These are phyloP conservation scores for Chiloscyllium plagiosum DNA, from an alignment of 2,113 vertebrate species.

Conservation along the genomic window DNA sequence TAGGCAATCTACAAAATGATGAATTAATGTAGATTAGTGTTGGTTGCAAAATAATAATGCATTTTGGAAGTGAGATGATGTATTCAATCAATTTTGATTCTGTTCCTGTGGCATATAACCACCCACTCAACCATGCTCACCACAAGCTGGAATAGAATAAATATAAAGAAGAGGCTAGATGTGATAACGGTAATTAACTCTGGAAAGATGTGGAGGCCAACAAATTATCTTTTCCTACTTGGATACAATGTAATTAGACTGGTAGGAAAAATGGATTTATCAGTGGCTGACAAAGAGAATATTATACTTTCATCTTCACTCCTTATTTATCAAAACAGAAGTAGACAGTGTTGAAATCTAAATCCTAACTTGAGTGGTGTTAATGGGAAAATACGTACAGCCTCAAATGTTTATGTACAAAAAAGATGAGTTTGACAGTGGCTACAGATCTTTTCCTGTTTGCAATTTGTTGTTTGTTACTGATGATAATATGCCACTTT, in stretches of 20 bases:
- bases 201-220: background rate
- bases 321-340: background rate
- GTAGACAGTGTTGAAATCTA: background rate
- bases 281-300: background rate
- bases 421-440: background rate
- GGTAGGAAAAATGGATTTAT: background rate
- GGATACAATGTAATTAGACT: background rate
- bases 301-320: background rate
- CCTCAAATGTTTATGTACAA: background rate
- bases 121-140: background rate
- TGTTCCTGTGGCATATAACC: background rate
- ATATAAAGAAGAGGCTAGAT: background rate
- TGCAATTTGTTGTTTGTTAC: background rate
- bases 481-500: background rate
- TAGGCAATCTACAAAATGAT: background rate
- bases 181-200: background rate
- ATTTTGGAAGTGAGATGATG: background rate
- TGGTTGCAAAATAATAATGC: background rate
- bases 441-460: background rate
- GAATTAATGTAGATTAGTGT: background rate
- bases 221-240: background rate
- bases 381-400: background rate
- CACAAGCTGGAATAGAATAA: background rate
- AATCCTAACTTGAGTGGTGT: background rate
- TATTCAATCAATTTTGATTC: background rate